Conservation (phyloP, 2,888 invertebrate species). For the Ptycholaimellus sp. region DNA sequence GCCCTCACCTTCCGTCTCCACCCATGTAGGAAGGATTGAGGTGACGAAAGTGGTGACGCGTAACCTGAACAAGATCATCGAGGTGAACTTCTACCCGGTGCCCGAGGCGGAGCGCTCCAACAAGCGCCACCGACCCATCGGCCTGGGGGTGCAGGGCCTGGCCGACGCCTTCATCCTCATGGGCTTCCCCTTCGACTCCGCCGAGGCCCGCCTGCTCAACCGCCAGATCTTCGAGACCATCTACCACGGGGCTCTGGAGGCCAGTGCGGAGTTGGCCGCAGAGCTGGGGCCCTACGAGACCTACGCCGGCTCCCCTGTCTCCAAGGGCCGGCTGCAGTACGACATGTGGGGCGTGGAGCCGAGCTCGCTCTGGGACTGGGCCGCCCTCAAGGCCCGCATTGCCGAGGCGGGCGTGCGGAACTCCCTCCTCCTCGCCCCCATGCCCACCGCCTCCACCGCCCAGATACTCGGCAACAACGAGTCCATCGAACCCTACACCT, state of each 20-base stretch:
- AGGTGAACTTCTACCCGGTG: conserved; percentile 81
- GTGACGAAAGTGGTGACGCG: conserved; percentile 58
- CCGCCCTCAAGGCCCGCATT: conserved; percentile 52
- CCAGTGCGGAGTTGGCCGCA: conserved; percentile 74
- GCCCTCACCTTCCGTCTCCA: neutral
- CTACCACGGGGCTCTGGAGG: conserved; percentile 83
- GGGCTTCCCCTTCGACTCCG: conserved; percentile 72
- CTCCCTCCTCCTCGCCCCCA: conserved; percentile 72
- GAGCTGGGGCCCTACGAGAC: conserved; percentile 58
- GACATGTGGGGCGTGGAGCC: conserved; percentile 83
- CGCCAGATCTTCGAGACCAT: conserved; percentile 90
- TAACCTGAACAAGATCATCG: conserved; percentile 87
- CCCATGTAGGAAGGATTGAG: neutral
- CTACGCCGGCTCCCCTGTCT: conserved; percentile 68
- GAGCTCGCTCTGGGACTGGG: conserved; percentile 70
- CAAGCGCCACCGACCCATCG: conserved; percentile 43
- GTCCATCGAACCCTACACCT: conserved; percentile 89
- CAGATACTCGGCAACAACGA: conserved; percentile 98
- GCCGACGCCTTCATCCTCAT: conserved; percentile 86
- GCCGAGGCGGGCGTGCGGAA: conserved; percentile 62
- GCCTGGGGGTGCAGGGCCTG: conserved; percentile 83
- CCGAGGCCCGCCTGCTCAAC: conserved; percentile 58
- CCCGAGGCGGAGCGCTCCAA: conserved; percentile 56
- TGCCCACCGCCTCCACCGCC: conserved; percentile 97
- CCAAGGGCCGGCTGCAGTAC: conserved; percentile 78